Percentiles rank a stretch among this genome's conserved stretches.
phyloP scores from a whole-genome alignment of 2,888 invertebrate species.

The Diplazon laetatorius region DNA sequence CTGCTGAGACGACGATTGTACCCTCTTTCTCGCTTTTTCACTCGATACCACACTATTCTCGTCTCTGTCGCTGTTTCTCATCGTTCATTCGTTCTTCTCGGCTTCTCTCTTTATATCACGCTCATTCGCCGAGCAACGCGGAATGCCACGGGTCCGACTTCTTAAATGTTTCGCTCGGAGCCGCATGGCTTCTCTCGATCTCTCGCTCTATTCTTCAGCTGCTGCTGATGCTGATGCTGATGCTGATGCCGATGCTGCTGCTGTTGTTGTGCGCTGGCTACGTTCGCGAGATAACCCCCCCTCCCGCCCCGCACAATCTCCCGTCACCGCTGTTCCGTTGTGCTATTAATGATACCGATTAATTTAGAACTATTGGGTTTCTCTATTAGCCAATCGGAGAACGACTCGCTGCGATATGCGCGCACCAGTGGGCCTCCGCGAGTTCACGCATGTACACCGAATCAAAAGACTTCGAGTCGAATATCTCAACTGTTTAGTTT shows the following conservation, averaged over 20 bases:
- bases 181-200: conserved; percentile 68
- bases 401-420: conserved; percentile 58
- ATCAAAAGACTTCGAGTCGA: background rate
- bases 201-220: conserved; percentile 66
- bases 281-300: conserved; percentile 32
- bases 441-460: background rate
- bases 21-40: conserved; percentile 58
- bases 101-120: conserved; percentile 48
- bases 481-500: no score
- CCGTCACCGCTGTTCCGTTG: conserved; percentile 65
- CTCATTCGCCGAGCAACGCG: conserved; percentile 50
- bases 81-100: conserved; percentile 51
- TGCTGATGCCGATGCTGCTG: conserved; percentile 63
- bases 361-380: conserved; percentile 83
- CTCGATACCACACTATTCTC: conserved; percentile 53
- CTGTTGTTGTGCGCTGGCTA: conserved; percentile 29
- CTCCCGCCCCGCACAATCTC: conserved; percentile 52
- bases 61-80: conserved; percentile 58
- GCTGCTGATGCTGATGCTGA: conserved; percentile 45
- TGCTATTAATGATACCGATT: conserved; percentile 82
- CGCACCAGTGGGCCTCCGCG: conserved; percentile 15
- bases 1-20: conserved; percentile 49
- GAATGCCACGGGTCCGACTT: conserved; percentile 76
- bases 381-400: conserved; percentile 81
- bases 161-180: conserved; percentile 77